A percentile compares a stretch with the other conserved stretches of the same genome.
phyloP scores from a whole-genome alignment of 2,113 vertebrate genomes.

The Carettochelys insculpta region DNA sequence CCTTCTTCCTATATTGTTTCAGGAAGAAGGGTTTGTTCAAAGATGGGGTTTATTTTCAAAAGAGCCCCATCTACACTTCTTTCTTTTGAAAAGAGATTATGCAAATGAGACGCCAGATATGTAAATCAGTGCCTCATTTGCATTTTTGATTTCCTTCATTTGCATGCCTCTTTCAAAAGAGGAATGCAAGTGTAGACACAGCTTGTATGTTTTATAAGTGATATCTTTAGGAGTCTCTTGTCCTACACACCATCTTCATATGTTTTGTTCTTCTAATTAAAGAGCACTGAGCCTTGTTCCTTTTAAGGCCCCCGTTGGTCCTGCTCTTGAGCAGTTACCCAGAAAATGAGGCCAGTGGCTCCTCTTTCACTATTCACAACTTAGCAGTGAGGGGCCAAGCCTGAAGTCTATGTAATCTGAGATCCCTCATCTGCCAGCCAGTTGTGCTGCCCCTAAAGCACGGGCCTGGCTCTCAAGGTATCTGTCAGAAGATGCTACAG shows the following conservation, averaged over 20 bases:
- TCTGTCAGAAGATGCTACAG: not conserved
- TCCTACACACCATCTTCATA: not conserved
- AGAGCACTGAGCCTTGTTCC: accelerated
- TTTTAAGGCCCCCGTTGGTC: not conserved
- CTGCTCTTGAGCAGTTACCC: not conserved
- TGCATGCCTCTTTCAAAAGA: no score
- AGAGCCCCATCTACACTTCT: no score
- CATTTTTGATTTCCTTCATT: no score
- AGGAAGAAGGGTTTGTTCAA: no score
- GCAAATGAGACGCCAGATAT: no score
- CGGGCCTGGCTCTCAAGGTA: not conserved
- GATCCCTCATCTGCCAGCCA: not conserved
- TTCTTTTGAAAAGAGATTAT: no score
- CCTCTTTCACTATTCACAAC: not conserved
- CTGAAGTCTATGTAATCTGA: not conserved
- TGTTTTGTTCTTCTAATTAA: not conserved
- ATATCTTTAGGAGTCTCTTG: not conserved
- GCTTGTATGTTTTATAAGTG: not conserved
- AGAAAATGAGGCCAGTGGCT: not conserved
- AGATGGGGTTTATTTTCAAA: no score
- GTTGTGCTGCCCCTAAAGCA: not conserved
- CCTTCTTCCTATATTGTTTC: no score
- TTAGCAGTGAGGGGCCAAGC: not conserved
- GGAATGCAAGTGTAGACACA: no score
- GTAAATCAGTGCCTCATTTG: no score